Conservation (phyloP, 2,797 vertebrate species). For the Coranthus polyacanthus region DNA sequence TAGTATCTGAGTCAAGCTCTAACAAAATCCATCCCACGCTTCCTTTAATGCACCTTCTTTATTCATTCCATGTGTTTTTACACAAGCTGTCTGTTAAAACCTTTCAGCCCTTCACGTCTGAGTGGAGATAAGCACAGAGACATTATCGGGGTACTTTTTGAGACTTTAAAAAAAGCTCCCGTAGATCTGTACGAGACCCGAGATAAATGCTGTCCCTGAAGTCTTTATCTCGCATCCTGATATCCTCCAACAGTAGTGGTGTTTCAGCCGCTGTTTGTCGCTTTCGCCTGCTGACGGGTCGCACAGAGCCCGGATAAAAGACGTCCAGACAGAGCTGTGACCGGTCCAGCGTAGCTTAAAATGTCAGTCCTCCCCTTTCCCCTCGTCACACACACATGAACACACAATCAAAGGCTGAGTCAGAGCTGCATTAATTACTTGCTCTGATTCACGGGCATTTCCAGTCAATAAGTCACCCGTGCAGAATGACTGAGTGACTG, state of each 20-base stretch:
- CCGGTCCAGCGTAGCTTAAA: constrained; percentile 42
- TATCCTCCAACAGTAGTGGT: not conserved
- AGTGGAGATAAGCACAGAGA: no score
- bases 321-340: constrained; percentile 8
- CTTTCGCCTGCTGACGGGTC: not conserved
- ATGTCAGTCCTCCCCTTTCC: constrained; percentile 34
- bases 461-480: constrained; percentile 67
- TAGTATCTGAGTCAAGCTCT: no score
- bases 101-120: no score
- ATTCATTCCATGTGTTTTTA: no score
- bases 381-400: constrained; percentile 16
- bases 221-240: no score
- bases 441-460: constrained; percentile 63
- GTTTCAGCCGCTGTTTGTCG: not conserved
- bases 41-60: no score
- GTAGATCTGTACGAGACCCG: no score
- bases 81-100: no score
- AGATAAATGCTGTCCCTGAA: not conserved
- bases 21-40: no score
- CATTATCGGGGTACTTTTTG: no score
- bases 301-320: not conserved
- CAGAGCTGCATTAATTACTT: constrained; percentile 60
- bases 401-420: constrained; percentile 53
- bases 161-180: no score
- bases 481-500: constrained; percentile 55